Conservation (phyloP, 2,113 vertebrate species). For the Rhombomys opimus region DNA sequence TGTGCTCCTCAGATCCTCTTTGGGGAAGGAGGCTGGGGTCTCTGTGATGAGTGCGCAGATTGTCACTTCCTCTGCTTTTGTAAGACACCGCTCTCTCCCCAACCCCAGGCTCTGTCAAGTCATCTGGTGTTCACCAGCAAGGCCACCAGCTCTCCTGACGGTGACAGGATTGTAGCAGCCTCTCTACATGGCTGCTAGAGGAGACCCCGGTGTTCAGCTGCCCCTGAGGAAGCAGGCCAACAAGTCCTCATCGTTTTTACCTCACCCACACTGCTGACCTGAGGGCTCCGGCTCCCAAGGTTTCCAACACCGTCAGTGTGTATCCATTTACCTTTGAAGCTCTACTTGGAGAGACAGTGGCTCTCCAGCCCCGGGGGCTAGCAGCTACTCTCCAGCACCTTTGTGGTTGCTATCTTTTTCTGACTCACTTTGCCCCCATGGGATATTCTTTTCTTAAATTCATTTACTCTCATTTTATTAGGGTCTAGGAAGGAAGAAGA, state of each 20-base stretch:
- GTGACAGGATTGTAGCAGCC: background rate
- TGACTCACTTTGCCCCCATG: background rate
- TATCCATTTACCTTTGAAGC: background rate
- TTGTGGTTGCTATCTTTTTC: background rate
- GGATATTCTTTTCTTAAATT: background rate
- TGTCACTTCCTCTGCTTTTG: background rate
- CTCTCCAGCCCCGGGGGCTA: background rate
- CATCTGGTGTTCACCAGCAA: background rate
- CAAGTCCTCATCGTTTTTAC: background rate
- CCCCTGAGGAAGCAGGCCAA: background rate
- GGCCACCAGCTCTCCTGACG: background rate
- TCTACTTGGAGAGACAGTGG: background rate
- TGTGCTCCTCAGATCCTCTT: background rate
- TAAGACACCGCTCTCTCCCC: background rate
- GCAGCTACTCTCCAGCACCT: background rate
- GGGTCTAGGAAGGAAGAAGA: background rate
- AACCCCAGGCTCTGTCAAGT: background rate
- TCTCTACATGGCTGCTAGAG: background rate
- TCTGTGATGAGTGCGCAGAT: background rate
- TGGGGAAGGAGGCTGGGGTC: background rate
- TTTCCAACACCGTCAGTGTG: background rate
- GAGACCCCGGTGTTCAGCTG: background rate
- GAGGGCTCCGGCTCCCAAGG: background rate
- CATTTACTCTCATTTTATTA: background rate
- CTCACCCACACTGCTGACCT: background rate